Percentiles rank a stretch among this genome's conserved stretches.
Evolutionary conservation across 64 coral and sea anemone genomes (phyloP).

Genomic region (Exaiptasia diaphana): DNA sequence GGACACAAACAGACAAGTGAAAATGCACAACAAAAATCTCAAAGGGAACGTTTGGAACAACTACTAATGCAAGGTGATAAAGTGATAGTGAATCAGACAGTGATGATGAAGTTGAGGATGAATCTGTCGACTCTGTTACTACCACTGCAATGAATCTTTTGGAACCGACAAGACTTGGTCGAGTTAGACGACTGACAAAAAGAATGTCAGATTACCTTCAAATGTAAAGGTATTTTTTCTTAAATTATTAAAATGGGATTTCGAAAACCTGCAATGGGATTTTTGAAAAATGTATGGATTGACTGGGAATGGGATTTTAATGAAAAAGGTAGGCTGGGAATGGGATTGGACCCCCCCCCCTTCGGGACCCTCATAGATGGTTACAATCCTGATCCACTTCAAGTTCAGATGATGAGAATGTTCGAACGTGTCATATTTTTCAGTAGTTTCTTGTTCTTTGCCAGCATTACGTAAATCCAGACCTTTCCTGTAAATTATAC

Average conservation of each 20-base stretch:
- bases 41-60: neutral
- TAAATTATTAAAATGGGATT: constrained; percentile 53
- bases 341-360: constrained; percentile 26
- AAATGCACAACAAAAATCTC: neutral
- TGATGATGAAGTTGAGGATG: neutral
- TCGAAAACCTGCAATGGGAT: constrained; percentile 37
- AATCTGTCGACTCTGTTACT: neutral
- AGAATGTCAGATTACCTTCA: constrained; percentile 59
- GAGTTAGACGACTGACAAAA: constrained; percentile 39
- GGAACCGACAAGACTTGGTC: neutral
- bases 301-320: neutral
- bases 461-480: neutral
- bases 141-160: neutral
- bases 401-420: neutral
- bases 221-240: constrained; percentile 46
- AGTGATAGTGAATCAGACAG: neutral
- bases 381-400: constrained; percentile 22
- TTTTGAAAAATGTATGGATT: neutral
- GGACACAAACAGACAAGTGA: neutral
- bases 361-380: constrained; percentile 35
- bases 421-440: neutral
- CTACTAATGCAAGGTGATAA: neutral
- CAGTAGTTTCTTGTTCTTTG: neutral
- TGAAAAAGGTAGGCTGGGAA: neutral
- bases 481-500: constrained; percentile 16